Percentiles rank a stretch among this genome's conserved stretches.
Conservation (phyloP, 2,888 invertebrate genomes). For the Schizaphis graminum region DNA sequence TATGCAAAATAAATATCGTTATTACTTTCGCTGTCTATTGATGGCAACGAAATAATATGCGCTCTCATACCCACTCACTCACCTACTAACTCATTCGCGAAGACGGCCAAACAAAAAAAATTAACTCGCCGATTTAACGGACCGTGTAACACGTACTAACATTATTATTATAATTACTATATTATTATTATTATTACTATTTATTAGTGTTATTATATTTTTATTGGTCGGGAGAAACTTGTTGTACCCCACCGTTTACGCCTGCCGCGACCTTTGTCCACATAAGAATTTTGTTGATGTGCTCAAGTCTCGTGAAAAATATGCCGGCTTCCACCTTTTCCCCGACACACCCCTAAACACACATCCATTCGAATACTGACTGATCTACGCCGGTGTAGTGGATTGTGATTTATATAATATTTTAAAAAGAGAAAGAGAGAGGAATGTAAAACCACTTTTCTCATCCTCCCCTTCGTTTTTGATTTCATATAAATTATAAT, state of each 20-base stretch:
- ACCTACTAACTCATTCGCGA: background rate
- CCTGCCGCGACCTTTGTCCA: background rate
- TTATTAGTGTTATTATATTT: background rate
- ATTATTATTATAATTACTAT: background rate
- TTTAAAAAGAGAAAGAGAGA: background rate
- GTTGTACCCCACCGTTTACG: background rate
- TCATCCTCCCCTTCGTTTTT: background rate
- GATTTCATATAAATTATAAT: background rate
- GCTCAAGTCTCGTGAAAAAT: background rate
- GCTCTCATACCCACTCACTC: background rate
- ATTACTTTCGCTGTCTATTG: background rate
- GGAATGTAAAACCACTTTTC: background rate
- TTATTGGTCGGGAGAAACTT: background rate
- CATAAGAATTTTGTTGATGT: background rate
- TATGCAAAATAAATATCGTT: background rate
- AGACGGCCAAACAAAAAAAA: background rate
- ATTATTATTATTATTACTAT: constrained; percentile 1
- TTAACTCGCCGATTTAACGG: background rate
- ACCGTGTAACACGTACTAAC: background rate
- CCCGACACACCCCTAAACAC: background rate
- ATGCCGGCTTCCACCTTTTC: background rate
- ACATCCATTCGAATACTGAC: background rate
- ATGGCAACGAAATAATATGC: background rate
- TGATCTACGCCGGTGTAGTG: background rate
- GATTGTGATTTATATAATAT: background rate